These are phyloP conservation scores for Microctenopoma lineatum DNA, from an alignment of 2,797 vertebrate species.

Conservation along the genomic window DNA sequence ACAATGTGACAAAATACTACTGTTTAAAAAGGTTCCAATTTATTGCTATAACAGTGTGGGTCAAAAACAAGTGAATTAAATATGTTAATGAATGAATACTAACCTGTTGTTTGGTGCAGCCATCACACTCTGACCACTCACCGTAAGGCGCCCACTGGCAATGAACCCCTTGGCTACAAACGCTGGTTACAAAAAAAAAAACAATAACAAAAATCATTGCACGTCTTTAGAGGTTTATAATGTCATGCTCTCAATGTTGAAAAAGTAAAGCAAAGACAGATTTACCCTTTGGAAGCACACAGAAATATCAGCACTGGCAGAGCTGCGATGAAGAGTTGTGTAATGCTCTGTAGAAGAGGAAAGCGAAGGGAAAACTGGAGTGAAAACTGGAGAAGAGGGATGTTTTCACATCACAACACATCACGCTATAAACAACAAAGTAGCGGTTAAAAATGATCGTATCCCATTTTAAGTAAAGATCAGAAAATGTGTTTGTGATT, in stretches of 20 bases:
- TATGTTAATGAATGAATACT: background rate
- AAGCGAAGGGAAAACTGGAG: background rate
- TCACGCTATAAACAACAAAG: background rate
- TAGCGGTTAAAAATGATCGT: background rate
- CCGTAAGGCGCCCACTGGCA: constrained; percentile 88
- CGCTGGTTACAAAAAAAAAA: constrained; percentile 40
- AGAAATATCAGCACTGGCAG: constrained; percentile 57
- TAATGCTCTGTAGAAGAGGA: constrained; percentile 27
- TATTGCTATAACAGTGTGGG: too few species aligned
- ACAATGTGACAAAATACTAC: background rate
- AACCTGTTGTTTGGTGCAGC: constrained; percentile 91
- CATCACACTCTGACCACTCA: constrained; percentile 91
- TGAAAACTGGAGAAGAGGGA: background rate
- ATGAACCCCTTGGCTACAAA: constrained; percentile 71
- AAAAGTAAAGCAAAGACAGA: constrained; percentile 13
- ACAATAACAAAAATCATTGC: background rate
- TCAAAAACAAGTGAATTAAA: background rate
- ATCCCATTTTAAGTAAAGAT: background rate
- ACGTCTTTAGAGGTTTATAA: too few species aligned
- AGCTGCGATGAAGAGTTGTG: constrained; percentile 24
- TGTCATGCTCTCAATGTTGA: background rate
- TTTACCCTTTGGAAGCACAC: constrained; percentile 56
- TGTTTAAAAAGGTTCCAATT: too few species aligned
- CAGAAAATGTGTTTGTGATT: constrained; percentile 2
- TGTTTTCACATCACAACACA: background rate